Evolutionary conservation across 2,113 vertebrate genomes (phyloP).

Genomic region (Emydura subglobosa): DNA sequence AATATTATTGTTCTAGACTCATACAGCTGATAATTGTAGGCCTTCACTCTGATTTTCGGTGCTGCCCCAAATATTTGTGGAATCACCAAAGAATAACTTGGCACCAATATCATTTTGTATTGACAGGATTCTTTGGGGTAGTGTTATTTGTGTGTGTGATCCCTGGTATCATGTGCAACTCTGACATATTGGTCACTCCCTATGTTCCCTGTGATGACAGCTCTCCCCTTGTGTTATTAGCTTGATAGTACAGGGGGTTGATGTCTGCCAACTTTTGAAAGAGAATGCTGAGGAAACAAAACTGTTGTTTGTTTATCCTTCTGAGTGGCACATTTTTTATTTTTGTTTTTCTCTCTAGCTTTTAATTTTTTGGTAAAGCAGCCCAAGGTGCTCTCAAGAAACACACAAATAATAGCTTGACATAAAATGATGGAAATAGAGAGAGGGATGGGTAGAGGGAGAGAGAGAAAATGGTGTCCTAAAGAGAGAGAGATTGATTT

Average conservation of each 20-base stretch:
- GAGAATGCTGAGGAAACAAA: conserved; percentile 54
- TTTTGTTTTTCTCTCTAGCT: neutral
- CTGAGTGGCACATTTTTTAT: conserved; percentile 1
- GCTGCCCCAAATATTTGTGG: neutral
- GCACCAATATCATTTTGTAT: neutral
- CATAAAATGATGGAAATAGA: conserved; percentile 30
- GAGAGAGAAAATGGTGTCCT: neutral
- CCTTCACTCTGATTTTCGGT: neutral
- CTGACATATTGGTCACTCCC: neutral
- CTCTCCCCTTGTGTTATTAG: conserved; percentile 23
- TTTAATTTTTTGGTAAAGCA: conserved; percentile 17
- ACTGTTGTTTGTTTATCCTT: conserved; percentile 26
- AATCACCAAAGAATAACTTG: conserved; percentile 21
- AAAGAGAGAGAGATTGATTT: neutral
- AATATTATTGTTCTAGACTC: conserved; percentile 5
- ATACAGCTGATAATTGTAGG: conserved; percentile 11
- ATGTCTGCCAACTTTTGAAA: conserved; percentile 43
- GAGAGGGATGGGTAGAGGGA: neutral
- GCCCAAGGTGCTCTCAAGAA: conserved; percentile 48
- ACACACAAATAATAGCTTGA: conserved; percentile 41
- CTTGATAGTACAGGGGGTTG: neutral
- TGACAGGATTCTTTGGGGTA: neutral
- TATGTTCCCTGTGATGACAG: neutral
- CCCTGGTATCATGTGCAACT: neutral
- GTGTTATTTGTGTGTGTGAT: neutral